phyloP scores from a whole-genome alignment of 2,113 vertebrate species.

The Micronycteris hirsuta region DNA sequence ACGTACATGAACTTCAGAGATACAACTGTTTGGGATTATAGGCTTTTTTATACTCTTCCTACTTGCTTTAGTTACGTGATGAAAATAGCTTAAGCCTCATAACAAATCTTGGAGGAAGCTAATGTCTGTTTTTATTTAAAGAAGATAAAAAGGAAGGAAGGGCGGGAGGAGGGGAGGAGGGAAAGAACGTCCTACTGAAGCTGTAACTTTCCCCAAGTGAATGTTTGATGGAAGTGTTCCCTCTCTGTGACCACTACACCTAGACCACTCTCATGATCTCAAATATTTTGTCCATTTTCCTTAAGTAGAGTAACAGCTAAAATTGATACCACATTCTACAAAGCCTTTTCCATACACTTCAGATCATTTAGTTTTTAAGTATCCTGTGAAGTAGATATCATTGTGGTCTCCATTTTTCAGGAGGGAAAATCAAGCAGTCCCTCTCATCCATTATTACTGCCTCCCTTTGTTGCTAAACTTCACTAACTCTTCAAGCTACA shows the following conservation, averaged over 20 bases:
- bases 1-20: not conserved
- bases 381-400: not conserved
- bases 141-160: not conserved
- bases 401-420: not conserved
- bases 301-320: not conserved
- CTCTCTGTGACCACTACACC: not conserved
- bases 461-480: not conserved
- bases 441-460: not conserved
- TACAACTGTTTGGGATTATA: not conserved
- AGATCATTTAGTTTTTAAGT: not conserved
- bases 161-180: not conserved
- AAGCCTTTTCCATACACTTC: not conserved
- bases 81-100: not conserved
- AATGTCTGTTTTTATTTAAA: slow-evolving; percentile 29
- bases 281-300: not conserved
- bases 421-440: not conserved
- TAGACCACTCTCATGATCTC: not conserved
- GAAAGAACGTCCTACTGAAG: not conserved
- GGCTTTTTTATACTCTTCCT: not conserved
- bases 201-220: not conserved
- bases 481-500: not conserved
- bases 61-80: not conserved
- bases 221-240: not conserved
- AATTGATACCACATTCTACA: not conserved
- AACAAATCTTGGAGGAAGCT: not conserved